These are phyloP conservation scores for Magallana ariakensis DNA, from an alignment of 1,140 invertebrate genomes.

Conservation along the genomic window DNA sequence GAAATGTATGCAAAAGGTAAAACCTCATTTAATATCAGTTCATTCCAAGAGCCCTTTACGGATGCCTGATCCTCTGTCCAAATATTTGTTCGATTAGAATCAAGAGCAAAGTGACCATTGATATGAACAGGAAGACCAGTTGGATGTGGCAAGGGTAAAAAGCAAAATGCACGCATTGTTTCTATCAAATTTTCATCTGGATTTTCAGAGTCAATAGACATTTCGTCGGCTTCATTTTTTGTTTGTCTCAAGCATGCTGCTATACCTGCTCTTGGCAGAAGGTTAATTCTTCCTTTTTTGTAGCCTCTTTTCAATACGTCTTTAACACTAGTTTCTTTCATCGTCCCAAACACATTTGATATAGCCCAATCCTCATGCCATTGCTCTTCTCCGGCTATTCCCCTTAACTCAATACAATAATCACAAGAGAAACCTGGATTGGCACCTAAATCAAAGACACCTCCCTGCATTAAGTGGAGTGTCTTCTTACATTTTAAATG, in stretches of 20 bases:
- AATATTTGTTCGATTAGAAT: conserved; percentile 62
- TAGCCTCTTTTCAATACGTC: conserved; percentile 51
- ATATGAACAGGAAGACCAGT: conserved; percentile 75
- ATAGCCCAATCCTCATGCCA: conserved; percentile 1
- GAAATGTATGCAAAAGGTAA: conserved; percentile 67
- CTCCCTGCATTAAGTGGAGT: not conserved
- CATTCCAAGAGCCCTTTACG: conserved; percentile 66
- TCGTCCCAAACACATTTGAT: conserved; percentile 9
- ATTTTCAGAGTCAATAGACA: not conserved
- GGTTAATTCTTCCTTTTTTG: conserved; percentile 52
- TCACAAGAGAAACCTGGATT: not conserved
- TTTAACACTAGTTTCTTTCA: not conserved
- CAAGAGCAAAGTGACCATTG: conserved; percentile 77
- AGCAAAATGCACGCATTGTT: conserved; percentile 70
- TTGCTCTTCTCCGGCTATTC: not conserved
- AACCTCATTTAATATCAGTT: conserved; percentile 59
- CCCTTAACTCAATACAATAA: not conserved
- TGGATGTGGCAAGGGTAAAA: conserved; percentile 73
- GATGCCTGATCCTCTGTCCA: not conserved
- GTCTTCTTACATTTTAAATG: conserved; percentile 45
- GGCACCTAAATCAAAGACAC: not conserved
- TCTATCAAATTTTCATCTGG: not conserved
- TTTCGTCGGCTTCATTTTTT: not conserved
- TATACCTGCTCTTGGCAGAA: conserved; percentile 72
- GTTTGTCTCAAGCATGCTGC: conserved; percentile 54